Base-by-base conservation (phyloP, 2,113 vertebrate species). In the Bufo bufo region DNA sequence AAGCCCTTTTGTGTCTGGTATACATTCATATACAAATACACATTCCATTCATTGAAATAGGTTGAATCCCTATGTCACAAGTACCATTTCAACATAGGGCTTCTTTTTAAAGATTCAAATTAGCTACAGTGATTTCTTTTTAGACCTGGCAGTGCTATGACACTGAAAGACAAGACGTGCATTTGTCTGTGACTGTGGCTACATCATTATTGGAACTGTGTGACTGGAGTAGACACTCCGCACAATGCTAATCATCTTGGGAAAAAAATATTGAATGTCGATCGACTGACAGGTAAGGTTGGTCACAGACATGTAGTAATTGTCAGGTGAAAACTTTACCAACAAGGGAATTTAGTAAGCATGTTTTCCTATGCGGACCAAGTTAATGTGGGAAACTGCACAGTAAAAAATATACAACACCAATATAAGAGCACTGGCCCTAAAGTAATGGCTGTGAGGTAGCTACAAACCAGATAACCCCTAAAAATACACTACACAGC, bases 1-100 rank as follows among this genome's bases (percentile, higher is more conserved):
- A 90, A 10, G 88, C 74, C 69, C 75, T 75, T 92, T 78, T 89
- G 89, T 91, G 89, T 90, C 81, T 71, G 87, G 91, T 89, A 90
- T 69, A 90, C 87, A 90, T 90, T 86, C 0, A 2, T 69, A 85
- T 71, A 85, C 47, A 79, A 69, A 88, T 89, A 90, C 91, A 89
- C 85, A 89, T 89, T 92, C 81, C 59, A 69, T 87, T 88, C 82
- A 74, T 82, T 50, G 5, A 33, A 54, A 45, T 72, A 16, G 71
- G 71, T 72, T 14, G 2, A 72, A 49, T 75, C 69, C 6, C 17
- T 72, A 16, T 12, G 12, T 72, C 23, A 45, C 33, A 72, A 72
- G 33, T 43, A 74, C 72, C 45, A 75, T 19, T 75, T 75, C 72
- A 75, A 17, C 49, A 16, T 45, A 69, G 23, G 23, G 23, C n/a